Evolutionary conservation across 1,140 invertebrate genomes (phyloP), one percentile per base, ranked within the genome.

Genomic region (Lutraria rhynchaena): DNA sequence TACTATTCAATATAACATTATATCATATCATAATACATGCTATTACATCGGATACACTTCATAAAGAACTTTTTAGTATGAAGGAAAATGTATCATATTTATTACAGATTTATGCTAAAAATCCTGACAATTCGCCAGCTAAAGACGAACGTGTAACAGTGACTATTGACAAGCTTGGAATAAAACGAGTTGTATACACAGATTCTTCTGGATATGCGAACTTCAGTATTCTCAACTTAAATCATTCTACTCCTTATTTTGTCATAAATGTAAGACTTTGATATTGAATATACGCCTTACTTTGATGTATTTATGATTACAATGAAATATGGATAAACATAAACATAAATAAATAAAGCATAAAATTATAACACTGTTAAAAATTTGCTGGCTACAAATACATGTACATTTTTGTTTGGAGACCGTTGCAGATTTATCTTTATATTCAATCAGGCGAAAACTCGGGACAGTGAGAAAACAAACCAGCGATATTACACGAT

Each of bases 171-270:
- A 51, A 73, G 24, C 78, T 81, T 5, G 78, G 69, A 9, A 61
- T 81, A 4, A 61, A 13, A 0, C 3, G 22, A 7, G 37, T 29
- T 7, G 17, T 81, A 44, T 19, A 27, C n/a, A 65, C 69, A 37
- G 67, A 81, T 37, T 22, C 31, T 7, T 33, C 58, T 27, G 78
- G 78, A 15, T 46, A 73, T 49, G 67, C 51, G 19, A 0, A 81
- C 22, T 81, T 81, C 69, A 81, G 37, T 37, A 35, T 81, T 61
- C 29, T 31, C 17, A 81, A 81, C 27, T 31, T 81, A 5, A 81
- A 67, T 4, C 55, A 61, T 9, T 33, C 55, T 27, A 73, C 58
- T 24, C 27, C 65, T 31, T 81, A 70, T 33, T 81, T 81, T 44
- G n/a, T 65, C 17, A 41, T 81, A 15, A 46, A 63, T 41, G 78